Conservation (phyloP, 2,888 invertebrate species). For the Melikaiella ostensackeni region DNA sequence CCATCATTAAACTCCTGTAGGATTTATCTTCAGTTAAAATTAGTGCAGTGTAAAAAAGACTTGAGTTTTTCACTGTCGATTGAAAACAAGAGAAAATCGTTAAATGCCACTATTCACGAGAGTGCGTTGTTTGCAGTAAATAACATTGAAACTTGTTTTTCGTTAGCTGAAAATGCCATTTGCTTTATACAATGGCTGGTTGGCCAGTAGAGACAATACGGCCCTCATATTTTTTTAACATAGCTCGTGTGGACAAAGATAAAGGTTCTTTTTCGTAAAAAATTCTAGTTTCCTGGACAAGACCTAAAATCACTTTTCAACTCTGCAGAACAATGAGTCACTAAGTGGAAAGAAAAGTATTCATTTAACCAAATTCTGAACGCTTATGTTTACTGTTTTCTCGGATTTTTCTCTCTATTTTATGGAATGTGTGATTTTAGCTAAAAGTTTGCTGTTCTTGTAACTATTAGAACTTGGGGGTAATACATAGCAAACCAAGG, state of each 20-base stretch:
- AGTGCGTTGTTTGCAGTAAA: conserved; percentile 31
- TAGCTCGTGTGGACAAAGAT: conserved; percentile 8
- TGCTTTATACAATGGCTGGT: conserved; percentile 4
- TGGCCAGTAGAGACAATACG: conserved; percentile 16
- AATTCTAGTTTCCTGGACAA: conserved; percentile 6
- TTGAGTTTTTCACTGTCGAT: conserved; percentile 17
- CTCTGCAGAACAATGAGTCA: neutral
- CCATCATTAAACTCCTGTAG: neutral
- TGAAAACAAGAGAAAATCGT: conserved; percentile 30
- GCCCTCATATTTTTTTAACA: conserved; percentile 27
- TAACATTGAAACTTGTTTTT: conserved; percentile 33
- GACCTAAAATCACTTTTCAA: conserved; percentile 20
- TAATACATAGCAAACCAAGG: too few relatives aligned
- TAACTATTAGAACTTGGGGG: neutral
- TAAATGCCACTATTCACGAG: conserved; percentile 11
- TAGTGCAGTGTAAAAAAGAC: conserved; percentile 19
- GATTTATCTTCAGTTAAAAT: conserved; percentile 18
- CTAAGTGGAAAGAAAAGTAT: conserved; percentile 14
- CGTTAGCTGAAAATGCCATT: conserved; percentile 16
- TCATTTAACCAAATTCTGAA: neutral
- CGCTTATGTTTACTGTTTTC: neutral
- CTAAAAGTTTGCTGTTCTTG: neutral
- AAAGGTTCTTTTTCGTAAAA: conserved; percentile 15
- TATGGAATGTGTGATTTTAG: neutral
- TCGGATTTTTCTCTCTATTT: neutral